These are phyloP conservation scores for Prinia subflava DNA, from an alignment of 2,113 vertebrate genomes.

Conservation along the genomic window DNA sequence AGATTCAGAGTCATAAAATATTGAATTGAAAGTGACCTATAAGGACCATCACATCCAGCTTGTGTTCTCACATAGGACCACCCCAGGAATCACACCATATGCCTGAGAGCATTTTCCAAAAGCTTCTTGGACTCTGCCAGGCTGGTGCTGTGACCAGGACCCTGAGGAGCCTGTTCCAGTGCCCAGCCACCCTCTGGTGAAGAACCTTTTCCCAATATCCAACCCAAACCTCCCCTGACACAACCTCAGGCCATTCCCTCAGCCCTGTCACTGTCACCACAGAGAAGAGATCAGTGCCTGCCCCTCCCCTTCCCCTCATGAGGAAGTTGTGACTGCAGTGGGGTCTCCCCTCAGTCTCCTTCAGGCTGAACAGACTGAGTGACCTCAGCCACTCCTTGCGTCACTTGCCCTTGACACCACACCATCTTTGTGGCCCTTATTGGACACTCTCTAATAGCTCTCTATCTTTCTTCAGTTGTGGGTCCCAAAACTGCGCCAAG, in stretches of 20 bases:
- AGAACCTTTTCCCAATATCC: neutral
- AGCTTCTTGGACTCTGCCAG: rapidly evolving
- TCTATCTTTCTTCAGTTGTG: neutral
- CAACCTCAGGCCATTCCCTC: neutral
- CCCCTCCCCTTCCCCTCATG: neutral
- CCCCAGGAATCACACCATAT: rapidly evolving
- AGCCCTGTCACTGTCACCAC: rapidly evolving
- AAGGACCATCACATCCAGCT: neutral
- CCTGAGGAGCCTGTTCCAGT: neutral
- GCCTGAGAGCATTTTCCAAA: neutral
- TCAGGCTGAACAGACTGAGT: neutral
- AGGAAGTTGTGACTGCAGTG: neutral
- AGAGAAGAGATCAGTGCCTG: neutral
- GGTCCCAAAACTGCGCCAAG: neutral
- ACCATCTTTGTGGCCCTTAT: neutral
- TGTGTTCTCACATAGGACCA: neutral
- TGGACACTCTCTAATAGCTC: neutral
- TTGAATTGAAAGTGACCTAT: neutral
- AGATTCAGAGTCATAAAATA: neutral
- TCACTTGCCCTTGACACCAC: rapidly evolving
- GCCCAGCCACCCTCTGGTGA: rapidly evolving
- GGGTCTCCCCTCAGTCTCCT: neutral
- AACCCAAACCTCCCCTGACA: neutral
- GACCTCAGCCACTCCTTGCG: rapidly evolving
- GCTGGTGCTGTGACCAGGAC: neutral